Conservation (phyloP, 2,888 invertebrate genomes). For the Watsonalla binaria region DNA sequence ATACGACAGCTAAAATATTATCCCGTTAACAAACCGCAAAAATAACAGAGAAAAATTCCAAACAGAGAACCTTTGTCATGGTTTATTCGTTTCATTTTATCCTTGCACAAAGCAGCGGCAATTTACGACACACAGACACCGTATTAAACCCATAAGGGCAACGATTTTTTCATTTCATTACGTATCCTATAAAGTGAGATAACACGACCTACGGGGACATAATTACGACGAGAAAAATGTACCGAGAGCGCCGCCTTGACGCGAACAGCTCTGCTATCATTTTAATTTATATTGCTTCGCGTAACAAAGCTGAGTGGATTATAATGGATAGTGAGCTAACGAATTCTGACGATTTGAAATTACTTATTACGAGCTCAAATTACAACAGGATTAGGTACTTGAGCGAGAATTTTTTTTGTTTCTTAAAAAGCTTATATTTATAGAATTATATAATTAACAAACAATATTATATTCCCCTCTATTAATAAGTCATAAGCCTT, state of each 20-base stretch:
- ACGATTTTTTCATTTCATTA: slow-evolving; percentile 31
- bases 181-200: slow-evolving; percentile 27
- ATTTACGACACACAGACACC: slow-evolving; percentile 24
- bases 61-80: slow-evolving; percentile 18
- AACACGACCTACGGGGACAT: slow-evolving; percentile 24
- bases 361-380: too few species aligned
- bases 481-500: too few species aligned
- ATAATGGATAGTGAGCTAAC: too few species aligned
- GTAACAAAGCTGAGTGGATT: background rate
- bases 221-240: slow-evolving; percentile 29
- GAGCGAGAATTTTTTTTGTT: too few species aligned
- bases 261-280: slow-evolving; percentile 1
- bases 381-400: too few species aligned
- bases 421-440: too few species aligned
- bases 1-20: background rate
- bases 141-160: slow-evolving; percentile 24
- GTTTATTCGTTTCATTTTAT: slow-evolving; percentile 28
- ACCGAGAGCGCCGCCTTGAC: slow-evolving; percentile 14
- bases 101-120: slow-evolving; percentile 21
- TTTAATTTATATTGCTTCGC: background rate
- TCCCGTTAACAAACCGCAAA: background rate
- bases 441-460: too few species aligned
- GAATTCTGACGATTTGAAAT: too few species aligned
- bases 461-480: too few species aligned
- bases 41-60: slow-evolving; percentile 2